phyloP scores from a whole-genome alignment of 2,888 invertebrate genomes.

The Eristalis pertinax region DNA sequence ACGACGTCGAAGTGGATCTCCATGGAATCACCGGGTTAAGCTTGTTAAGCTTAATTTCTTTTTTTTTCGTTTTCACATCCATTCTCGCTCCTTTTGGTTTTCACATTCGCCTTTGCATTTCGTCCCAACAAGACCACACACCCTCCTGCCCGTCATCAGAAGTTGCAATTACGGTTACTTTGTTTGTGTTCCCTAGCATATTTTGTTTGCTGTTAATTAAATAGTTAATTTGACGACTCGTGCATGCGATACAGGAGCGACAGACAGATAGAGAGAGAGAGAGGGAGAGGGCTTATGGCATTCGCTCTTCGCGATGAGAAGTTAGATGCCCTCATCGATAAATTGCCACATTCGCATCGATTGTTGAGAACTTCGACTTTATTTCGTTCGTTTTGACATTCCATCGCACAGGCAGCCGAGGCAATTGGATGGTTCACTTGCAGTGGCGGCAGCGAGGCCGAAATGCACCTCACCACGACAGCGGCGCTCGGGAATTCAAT shows the following conservation, averaged over 20 bases:
- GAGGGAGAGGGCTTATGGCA: not conserved
- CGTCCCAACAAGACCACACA: not conserved
- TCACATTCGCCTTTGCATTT: not conserved
- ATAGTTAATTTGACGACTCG: constrained; percentile 24
- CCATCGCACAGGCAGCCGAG: not conserved
- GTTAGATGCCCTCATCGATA: not conserved
- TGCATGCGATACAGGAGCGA: not conserved
- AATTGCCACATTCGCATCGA: not conserved
- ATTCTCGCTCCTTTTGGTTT: constrained; percentile 11
- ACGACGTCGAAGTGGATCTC: not conserved
- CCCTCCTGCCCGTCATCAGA: not conserved
- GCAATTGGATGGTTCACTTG: constrained; percentile 2
- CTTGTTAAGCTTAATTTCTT: constrained; percentile 8
- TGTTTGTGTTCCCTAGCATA: not conserved
- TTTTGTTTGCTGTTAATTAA: constrained; percentile 43
- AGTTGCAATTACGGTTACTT: constrained; percentile 19
- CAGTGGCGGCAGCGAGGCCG: not conserved
- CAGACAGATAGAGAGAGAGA: not conserved
- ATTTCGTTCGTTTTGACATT: constrained; percentile 1
- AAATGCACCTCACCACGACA: not conserved
- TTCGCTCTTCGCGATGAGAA: not conserved
- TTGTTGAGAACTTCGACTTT: constrained; percentile 13
- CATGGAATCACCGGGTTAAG: not conserved
- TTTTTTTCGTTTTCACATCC: constrained; percentile 7
- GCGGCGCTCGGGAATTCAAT: not conserved